A percentile compares a stretch with the other conserved stretches of the same genome.
phyloP scores from a whole-genome alignment of 1,140 invertebrate species.

The Conus betulinus region DNA sequence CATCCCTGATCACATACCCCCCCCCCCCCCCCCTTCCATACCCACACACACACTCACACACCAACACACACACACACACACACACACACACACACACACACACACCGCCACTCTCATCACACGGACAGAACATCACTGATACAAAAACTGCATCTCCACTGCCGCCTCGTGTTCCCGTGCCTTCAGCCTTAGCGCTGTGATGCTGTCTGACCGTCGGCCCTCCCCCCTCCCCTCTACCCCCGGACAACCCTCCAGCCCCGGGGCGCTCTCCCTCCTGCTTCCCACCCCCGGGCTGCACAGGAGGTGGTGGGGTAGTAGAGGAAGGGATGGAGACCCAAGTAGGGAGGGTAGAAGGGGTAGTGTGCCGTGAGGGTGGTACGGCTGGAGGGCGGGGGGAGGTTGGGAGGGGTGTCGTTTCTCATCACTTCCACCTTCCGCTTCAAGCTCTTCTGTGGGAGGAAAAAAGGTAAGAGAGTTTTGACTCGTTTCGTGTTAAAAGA shows the following conservation, averaged over 20 bases:
- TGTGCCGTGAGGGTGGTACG: neutral
- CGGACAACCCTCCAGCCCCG: neutral
- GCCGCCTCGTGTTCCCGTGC: conserved; percentile 93
- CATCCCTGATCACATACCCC: neutral
- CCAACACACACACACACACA: neutral
- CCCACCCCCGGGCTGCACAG: conserved; percentile 2
- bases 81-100: neutral
- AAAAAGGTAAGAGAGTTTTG: conserved; percentile 2
- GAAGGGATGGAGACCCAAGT: conserved; percentile 2
- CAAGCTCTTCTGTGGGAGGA: neutral
- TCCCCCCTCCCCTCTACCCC: conserved; percentile 33
- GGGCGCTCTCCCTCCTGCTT: neutral
- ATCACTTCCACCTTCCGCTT: conserved; percentile 11
- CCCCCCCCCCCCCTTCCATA: too few species aligned
- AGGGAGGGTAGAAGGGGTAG: conserved; percentile 25
- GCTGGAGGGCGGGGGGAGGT: neutral
- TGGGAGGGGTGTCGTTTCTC: neutral
- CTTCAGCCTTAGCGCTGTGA: conserved; percentile 90
- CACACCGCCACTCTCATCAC: neutral
- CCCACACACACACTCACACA: neutral
- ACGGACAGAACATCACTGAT: conserved; percentile 28
- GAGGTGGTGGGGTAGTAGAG: conserved; percentile 19
- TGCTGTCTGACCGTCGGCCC: conserved; percentile 86
- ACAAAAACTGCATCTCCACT: conserved; percentile 81
- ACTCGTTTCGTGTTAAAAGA: too few species aligned